Evolutionary conservation across 2,888 invertebrate genomes (phyloP), one percentile per base, ranked within the genome.

Genomic region (Noctua janthe): DNA sequence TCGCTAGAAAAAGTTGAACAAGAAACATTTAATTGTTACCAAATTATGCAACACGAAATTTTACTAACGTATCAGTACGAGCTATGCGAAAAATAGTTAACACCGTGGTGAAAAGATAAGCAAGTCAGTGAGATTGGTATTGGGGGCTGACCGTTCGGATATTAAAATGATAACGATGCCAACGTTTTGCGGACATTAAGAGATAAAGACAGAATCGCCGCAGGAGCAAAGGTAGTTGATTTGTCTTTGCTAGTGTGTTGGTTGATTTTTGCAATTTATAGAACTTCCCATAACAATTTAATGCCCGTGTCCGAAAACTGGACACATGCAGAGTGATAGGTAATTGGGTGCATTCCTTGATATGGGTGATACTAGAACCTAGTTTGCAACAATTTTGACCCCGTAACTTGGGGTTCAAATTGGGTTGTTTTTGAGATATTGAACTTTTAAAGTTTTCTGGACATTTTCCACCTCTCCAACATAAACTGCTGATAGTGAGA

Each of bases 141-240:
- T 49, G 70, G 35, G 47, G 39, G n/a, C 80, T 81, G 64, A 71
- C 39, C 54, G 23, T 35, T 1, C 54, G 39, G 71, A 54, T 54
- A 64, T 49, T 49, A 80, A 56, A 80, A 56, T 66, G 35, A 80
- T 71, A 81, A 80, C 47, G 47, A 66, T 56, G 39, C 56, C 66
- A 67, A 73, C 29, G 47, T 17, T 71, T 80, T 56, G n/a, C 15
- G 13, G 71, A 39, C n/a, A 71, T 54, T 54, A 64, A 54, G 62
- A 56, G 39, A 72, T 71, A 71, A 39, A 49, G 11, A 29, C 47
- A 17, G 54, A 71, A 81, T 56, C 47, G 39, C 56, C 56, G 54
- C 54, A 71, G 62, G 2, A 54, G n/a, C 23, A 51, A 59, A 51
- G 8, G 11, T 54, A 51, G 23, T 43, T 13, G 17, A 43, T 47